Conservation (phyloP, 2,888 invertebrate species). For the Tiliacea citrago region DNA sequence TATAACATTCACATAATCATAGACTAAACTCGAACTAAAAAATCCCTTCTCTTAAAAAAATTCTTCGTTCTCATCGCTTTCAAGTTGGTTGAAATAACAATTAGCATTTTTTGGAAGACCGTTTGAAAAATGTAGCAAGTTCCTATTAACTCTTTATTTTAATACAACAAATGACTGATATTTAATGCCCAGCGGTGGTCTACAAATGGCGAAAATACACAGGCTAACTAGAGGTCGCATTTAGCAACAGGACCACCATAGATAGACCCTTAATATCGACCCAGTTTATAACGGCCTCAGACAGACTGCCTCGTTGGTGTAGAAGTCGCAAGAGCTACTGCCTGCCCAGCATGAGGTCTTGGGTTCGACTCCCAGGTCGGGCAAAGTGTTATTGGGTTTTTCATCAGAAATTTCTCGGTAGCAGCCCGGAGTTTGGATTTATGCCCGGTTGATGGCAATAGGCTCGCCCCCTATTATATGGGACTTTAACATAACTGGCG, state of each 20-base stretch:
- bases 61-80: slow-evolving; percentile 23
- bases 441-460: too few species aligned
- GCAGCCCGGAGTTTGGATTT: too few species aligned
- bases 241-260: neutral
- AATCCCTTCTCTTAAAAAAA: slow-evolving; percentile 7
- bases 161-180: neutral
- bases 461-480: too few species aligned
- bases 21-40: neutral
- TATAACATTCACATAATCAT: neutral
- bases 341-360: too few species aligned
- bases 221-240: neutral
- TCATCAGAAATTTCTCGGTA: too few species aligned
- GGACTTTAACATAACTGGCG: too few species aligned
- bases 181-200: too few species aligned
- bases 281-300: neutral
- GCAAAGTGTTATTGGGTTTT: too few species aligned
- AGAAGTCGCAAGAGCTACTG: too few species aligned
- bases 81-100: neutral
- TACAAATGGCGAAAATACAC: too few species aligned
- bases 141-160: neutral
- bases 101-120: neutral
- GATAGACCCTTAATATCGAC: neutral
- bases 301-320: too few species aligned
- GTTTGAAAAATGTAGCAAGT: neutral
- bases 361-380: too few species aligned